Evolutionary conservation across 2,113 vertebrate species (phyloP), one percentile per base, ranked within the genome.

Genomic region (Chaetodon auriga): DNA sequence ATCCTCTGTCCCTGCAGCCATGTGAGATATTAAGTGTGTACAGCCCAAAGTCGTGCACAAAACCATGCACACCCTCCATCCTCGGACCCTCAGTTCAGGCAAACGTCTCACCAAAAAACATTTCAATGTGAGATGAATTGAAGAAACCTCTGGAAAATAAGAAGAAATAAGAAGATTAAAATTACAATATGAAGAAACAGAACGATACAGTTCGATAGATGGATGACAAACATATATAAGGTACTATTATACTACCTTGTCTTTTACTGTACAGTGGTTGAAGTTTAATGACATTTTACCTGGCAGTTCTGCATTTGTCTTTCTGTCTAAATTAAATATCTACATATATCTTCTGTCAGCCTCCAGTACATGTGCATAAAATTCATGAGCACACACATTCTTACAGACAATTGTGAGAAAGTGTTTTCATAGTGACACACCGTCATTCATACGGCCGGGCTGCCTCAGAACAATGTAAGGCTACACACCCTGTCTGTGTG

Each of bases 381-480:
- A 85, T 71, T 73, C 75, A 90, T 64, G 70, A 87, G 63, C 43
- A 54, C 62, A 84, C 87, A 83, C 77, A 90, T 83, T 91, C 71
- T 80, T 71, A 82, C 23, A 90, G 82, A 94, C 93, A 95, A 94
- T 94, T 74, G 91, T 94, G 93, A 94, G 93, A 94, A 94, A 83
- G 68, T 68, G 25, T 79, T 92, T 89, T 85, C 74, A 84, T 51
- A 2, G n/a, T 69, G 84, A 84, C 82, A 80, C 78, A 58, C 80
- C 65, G 85, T 86, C 66, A 80, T 75, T 90, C 85, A 78, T 75
- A 38, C 21, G 11, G 57, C 72, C 53, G 7, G 64, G 36, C 87
- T 68, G 81, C 83, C 75, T 51, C 77, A 81, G 88, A 94, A 95
- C 92, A 95, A 95, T 95, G 89, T 83, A 90, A 71, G 68, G 81